Conservation (phyloP, 2,797 vertebrate genomes). For the Enteromius viviparus region DNA sequence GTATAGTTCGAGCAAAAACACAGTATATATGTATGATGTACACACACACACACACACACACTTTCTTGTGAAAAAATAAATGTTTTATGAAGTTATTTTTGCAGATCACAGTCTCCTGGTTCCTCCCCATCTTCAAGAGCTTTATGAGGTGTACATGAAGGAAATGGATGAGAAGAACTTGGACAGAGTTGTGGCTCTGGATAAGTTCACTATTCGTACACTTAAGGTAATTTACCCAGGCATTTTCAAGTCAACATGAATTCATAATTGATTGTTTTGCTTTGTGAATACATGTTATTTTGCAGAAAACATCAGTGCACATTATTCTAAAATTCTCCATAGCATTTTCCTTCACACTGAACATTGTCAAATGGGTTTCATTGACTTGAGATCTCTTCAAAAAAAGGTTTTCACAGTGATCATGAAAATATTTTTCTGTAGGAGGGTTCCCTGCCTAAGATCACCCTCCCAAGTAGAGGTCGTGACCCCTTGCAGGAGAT, state of each 20-base stretch:
- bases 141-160: conserved; percentile 84
- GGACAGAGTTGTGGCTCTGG: conserved; percentile 80
- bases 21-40: not conserved
- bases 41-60: not conserved
- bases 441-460: conserved; percentile 84
- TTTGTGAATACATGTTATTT: not conserved
- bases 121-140: conserved; percentile 83
- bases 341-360: not conserved
- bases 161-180: conserved; percentile 83
- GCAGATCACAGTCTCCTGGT: conserved; percentile 85
- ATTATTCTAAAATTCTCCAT: not conserved
- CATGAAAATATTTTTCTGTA: conserved; percentile 58
- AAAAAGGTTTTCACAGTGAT: not conserved
- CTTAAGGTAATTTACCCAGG: conserved; percentile 75
- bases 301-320: not conserved
- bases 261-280: not conserved
- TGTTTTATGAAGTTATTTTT: not conserved
- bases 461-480: conserved; percentile 67
- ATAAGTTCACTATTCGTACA: conserved; percentile 76
- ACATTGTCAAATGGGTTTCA: not conserved
- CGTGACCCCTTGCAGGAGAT: conserved; percentile 75
- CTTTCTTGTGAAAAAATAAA: not conserved
- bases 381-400: conserved; percentile 1
- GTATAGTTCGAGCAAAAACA: not conserved
- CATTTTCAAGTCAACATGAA: not conserved